phyloP scores from a whole-genome alignment of 1,140 invertebrate species.

The Pseudomyrmex pallidus region DNA sequence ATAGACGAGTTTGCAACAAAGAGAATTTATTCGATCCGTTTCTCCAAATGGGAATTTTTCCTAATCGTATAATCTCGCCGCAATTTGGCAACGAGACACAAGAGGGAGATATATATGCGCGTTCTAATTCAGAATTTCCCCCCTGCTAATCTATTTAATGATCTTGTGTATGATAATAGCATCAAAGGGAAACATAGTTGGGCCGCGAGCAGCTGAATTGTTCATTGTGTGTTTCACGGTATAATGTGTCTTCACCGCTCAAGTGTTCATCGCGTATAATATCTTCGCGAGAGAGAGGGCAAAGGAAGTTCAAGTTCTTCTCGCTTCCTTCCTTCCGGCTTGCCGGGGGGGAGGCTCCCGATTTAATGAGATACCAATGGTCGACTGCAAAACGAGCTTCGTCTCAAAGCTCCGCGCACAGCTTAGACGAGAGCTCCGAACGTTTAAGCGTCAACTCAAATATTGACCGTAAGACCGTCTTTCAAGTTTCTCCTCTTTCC shows the following conservation, averaged over 20 bases:
- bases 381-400: conserved; percentile 14
- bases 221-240: too few relatives aligned
- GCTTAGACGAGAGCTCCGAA: conserved; percentile 1
- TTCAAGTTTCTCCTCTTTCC: neutral
- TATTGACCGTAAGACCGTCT: conserved; percentile 37
- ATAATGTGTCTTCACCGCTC: too few relatives aligned
- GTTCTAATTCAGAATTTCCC: conserved; percentile 1
- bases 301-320: conserved; percentile 8
- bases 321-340: conserved; percentile 18
- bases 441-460: conserved; percentile 53
- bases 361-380: conserved; percentile 43
- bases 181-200: neutral
- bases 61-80: too few relatives aligned
- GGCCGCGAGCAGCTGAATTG: neutral
- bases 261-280: neutral
- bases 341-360: neutral
- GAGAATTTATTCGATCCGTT: too few relatives aligned
- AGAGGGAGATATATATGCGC: neutral
- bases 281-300: neutral
- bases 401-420: neutral
- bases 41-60: too few relatives aligned
- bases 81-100: too few relatives aligned
- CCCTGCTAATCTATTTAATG: neutral
- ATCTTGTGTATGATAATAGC: neutral
- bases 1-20: too few relatives aligned